Evolutionary conservation across 2,113 vertebrate genomes (phyloP).

Genomic region (Neopipo cinnamomea): DNA sequence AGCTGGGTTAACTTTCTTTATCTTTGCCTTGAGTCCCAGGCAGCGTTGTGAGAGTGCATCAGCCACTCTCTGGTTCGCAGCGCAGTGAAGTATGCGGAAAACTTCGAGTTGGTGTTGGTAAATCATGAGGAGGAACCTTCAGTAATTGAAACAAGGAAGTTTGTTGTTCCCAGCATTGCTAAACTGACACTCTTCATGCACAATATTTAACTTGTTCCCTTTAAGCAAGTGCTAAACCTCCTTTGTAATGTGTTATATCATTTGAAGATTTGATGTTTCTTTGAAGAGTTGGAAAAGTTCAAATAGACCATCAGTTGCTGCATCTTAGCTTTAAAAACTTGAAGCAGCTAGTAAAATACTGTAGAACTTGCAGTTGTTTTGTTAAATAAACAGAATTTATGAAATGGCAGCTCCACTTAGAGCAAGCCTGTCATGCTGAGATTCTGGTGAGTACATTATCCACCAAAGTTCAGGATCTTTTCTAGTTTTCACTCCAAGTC

Average conservation of each 20-base stretch:
- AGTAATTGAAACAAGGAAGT: constrained; percentile 50
- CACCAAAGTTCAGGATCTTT: not conserved
- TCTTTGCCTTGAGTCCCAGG: not conserved
- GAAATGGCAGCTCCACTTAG: not conserved
- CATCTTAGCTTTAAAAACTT: not conserved
- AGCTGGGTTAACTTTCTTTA: not conserved
- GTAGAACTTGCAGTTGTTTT: not conserved
- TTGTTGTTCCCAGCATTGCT: not conserved
- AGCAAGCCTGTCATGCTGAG: fast-evolving
- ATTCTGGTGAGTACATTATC: fast-evolving
- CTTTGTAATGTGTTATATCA: not conserved
- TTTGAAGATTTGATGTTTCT: not conserved
- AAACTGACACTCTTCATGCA: not conserved
- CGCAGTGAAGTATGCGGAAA: not conserved
- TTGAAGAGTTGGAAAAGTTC: not conserved
- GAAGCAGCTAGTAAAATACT: not conserved
- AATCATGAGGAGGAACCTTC: not conserved
- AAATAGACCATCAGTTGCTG: not conserved
- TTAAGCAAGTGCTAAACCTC: not conserved
- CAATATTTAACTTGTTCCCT: not conserved
- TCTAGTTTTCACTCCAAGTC: not conserved
- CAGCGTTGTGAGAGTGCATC: not conserved
- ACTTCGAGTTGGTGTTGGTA: not conserved
- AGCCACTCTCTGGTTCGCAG: not conserved
- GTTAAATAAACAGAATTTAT: not conserved